A percentile compares a stretch with the other conserved stretches of the same genome.
Evolutionary conservation across 2,113 vertebrate species (phyloP).

Genomic region (Acinonyx jubatus): DNA sequence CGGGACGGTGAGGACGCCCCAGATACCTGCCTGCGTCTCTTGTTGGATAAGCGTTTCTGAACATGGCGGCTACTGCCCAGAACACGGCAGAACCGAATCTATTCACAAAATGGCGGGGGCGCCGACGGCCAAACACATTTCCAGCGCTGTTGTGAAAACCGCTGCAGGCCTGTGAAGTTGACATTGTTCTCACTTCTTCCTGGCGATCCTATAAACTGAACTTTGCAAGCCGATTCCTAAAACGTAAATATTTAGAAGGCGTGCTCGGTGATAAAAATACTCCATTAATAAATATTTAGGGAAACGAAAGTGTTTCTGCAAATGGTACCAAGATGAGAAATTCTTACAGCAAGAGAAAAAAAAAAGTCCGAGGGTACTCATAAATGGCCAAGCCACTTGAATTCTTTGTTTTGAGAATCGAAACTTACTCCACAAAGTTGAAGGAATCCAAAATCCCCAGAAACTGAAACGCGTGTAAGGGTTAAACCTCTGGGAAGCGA

Average conservation of each 20-base stretch:
- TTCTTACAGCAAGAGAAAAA: background rate
- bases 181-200: background rate
- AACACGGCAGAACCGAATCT: fast-evolving
- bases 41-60: background rate
- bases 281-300: constrained; percentile 68
- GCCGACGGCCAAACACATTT: background rate
- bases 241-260: constrained; percentile 53
- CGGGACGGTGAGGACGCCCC: too few relatives aligned
- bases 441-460: background rate
- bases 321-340: background rate
- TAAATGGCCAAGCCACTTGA: background rate
- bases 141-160: background rate
- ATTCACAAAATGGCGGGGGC: too few relatives aligned
- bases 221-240: background rate
- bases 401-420: background rate
- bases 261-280: background rate
- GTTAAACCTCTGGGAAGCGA: background rate
- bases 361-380: background rate
- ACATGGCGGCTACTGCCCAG: background rate
- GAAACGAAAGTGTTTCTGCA: constrained; percentile 28
- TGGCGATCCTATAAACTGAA: background rate
- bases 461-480: background rate
- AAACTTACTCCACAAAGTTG: background rate
- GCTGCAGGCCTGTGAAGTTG: background rate
- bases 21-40: background rate